These are phyloP conservation scores for Amiota minor DNA, from an alignment of 2,888 invertebrate species.

Conservation along the genomic window DNA sequence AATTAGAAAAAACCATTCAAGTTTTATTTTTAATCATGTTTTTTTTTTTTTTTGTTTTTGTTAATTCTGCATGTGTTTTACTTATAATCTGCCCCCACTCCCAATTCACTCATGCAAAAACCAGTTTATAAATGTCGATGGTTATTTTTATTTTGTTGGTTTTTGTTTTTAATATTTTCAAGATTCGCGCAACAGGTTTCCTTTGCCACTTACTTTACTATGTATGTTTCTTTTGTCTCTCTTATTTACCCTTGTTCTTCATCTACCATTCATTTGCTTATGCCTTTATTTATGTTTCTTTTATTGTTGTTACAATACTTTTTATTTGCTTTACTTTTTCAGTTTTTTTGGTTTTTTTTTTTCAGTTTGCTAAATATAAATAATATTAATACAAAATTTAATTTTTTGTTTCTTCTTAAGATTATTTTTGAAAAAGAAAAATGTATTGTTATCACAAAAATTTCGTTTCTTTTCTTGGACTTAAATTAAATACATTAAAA, in stretches of 20 bases:
- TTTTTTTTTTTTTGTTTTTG: not conserved
- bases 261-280: not conserved
- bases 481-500: no score
- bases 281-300: not conserved
- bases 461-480: no score
- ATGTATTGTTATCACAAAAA: no score
- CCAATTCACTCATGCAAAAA: not conserved
- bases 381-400: no score
- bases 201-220: not conserved
- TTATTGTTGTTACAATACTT: not conserved
- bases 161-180: not conserved
- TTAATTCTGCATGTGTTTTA: not conserved
- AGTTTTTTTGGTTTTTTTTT: not conserved
- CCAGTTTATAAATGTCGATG: not conserved
- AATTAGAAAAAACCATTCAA: no score
- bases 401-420: no score
- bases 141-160: slow-evolving; percentile 1
- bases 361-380: no score
- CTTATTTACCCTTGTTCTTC: not conserved
- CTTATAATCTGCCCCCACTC: not conserved
- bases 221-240: not conserved
- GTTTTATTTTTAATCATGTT: no score
- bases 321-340: not conserved
- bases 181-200: slow-evolving; percentile 22
- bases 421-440: no score